These are phyloP conservation scores for Onychomys torridus DNA, from an alignment of 2,797 vertebrate genomes.

Conservation along the genomic window DNA sequence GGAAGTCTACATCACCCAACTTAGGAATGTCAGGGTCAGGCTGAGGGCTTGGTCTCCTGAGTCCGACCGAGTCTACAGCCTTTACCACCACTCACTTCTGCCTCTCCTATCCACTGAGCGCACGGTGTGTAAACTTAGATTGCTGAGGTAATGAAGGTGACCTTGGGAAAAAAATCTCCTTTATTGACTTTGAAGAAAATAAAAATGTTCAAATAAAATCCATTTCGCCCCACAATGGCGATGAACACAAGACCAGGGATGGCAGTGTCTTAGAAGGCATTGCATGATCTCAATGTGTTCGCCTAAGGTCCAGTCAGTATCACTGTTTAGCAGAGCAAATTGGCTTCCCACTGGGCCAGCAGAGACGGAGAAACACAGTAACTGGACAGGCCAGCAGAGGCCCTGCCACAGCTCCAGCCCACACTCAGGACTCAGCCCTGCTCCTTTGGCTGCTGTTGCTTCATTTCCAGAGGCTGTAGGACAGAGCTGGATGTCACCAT, in stretches of 20 bases:
- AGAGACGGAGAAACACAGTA: not conserved
- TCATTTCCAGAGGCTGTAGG: not conserved
- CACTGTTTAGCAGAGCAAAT: not conserved
- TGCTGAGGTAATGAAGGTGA: not conserved
- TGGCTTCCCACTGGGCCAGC: not conserved
- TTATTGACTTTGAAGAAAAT: constrained; percentile 8
- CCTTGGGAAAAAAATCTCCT: not conserved
- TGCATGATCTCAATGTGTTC: not conserved
- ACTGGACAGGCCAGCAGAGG: no score
- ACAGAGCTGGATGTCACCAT: not conserved
- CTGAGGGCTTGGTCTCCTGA: not conserved
- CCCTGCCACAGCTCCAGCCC: no score
- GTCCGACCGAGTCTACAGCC: not conserved
- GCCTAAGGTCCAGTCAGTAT: not conserved
- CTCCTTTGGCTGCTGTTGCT: not conserved
- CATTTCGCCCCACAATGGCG: not conserved
- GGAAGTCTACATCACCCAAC: not conserved
- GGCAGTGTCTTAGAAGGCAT: not conserved
- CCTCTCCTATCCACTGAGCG: not conserved
- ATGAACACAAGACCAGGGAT: not conserved
- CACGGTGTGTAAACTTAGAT: not conserved
- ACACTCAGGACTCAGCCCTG: no score
- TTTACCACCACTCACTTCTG: not conserved
- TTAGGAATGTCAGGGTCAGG: not conserved
- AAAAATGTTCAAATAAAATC: constrained; percentile 35